These are phyloP conservation scores for Phaonia tiefii DNA, from an alignment of 2,888 invertebrate genomes.

Conservation along the genomic window DNA sequence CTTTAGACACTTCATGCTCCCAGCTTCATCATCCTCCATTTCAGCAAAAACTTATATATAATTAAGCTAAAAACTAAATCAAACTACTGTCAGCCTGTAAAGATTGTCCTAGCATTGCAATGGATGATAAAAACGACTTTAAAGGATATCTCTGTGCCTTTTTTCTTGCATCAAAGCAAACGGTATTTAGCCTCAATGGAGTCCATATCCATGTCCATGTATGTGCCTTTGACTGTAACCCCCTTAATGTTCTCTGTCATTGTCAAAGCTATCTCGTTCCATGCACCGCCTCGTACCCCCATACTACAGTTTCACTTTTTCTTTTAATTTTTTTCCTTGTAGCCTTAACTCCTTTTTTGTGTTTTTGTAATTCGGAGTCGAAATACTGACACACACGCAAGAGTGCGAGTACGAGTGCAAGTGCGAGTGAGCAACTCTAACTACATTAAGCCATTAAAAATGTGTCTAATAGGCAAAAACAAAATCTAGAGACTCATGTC, in stretches of 20 bases:
- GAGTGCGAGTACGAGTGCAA: neutral
- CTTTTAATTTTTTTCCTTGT: neutral
- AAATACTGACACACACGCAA: too few species aligned
- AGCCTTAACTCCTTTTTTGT: too few species aligned
- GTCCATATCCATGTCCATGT: neutral
- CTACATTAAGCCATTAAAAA: slow-evolving; percentile 45
- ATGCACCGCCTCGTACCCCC: neutral
- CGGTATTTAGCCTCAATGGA: slow-evolving; percentile 17
- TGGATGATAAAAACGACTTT: slow-evolving; percentile 14
- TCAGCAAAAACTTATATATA: too few species aligned
- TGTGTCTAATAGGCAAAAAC: slow-evolving; percentile 40
- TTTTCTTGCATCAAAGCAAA: slow-evolving; percentile 1
- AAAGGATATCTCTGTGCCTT: neutral
- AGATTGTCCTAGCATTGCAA: slow-evolving; percentile 12
- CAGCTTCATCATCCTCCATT: too few species aligned
- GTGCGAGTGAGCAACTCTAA: slow-evolving; percentile 4
- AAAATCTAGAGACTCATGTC: neutral
- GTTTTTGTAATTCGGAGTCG: too few species aligned
- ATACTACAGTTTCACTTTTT: slow-evolving; percentile 9
- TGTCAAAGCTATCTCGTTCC: slow-evolving; percentile 3
- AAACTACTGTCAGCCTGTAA: neutral
- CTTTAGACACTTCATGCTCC: too few species aligned
- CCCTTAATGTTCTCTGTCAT: neutral
- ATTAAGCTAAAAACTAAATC: too few species aligned
- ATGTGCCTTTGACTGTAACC: too few species aligned